Base-by-base conservation (phyloP, 2,888 invertebrate species). In the Diadegma fenestrale region DNA sequence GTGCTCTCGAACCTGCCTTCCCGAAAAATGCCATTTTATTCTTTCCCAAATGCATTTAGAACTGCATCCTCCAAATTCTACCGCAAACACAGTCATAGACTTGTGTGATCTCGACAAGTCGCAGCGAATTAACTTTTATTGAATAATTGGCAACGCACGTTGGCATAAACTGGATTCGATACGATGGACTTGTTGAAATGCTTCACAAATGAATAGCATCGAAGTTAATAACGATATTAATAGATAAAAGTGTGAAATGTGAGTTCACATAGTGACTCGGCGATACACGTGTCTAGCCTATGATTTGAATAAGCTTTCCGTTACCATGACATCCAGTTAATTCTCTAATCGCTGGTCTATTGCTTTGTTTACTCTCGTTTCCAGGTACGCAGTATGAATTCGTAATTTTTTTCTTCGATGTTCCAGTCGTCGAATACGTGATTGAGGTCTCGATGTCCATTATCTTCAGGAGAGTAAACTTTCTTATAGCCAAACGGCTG, bases 231-330 rank as follows among this genome's bases (percentile, higher is more conserved):
- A 26, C 14, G 14, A 58, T 14, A 26, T 58, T 58, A 17, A n/a
- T 48, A 14, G 26, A 43, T 66, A 66, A 68, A 37, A 37, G 68
- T 51, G 10, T 30, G 12, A 68, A 48, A 12, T 51, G 22, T 1
- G 30, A 26, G 12, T 30, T n/a, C 8, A 69, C n/a, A 33, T 33
- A 7, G 19, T n/a, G n/a, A 71, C n/a, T 12, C 19, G 43, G 17
- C 17, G 51, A 45, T 51, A 30, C 48, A 33, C 33, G n/a, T 69
- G n/a, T 10, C 33, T 69, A 26, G 30, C 33, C 4, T 8, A 10
- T n/a, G 51, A 33, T 66, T 66, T 4, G 26, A 72, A 80, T 71
- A 33, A 85, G 66, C 79, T 33, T 85, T n/a, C n/a, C 54, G 58
- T 73, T 63, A 61, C 64, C 66, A 37, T 33, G 66, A 26, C 58